Base-by-base conservation (phyloP, 2,888 invertebrate genomes). In the Pocota personata region DNA sequence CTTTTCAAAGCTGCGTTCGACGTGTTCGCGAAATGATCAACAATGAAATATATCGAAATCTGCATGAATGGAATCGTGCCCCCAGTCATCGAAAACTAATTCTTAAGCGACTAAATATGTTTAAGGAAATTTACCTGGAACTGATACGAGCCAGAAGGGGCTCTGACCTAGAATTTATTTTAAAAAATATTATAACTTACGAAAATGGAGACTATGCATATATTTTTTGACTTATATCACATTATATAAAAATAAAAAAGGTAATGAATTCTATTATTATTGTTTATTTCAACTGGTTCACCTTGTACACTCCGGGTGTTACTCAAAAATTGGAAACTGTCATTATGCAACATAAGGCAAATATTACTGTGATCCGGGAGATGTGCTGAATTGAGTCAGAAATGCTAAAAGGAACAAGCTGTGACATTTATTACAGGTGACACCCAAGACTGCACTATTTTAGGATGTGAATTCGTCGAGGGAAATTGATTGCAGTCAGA, bases 1-100 rank as follows among this genome's bases (percentile, higher is more conserved):
- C 82, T 8, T 86, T 86, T 57, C 82, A 86, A 82, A 82, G 24
- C 7, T 82, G 82, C 43, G 32, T 76, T 37, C 37, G 40, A 32
- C 46, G 55, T 3, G 66, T 72, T 37, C 82, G 82, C 19, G 40
- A 35, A 12, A 48, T 62, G 71, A 66, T 86, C n/a, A 58, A 16
- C 19, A 67, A 46, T 14, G 71, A 86, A 72, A 86, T 86, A 35
- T 50, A 58, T 76, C 40, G 50, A 14, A 52, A 55, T 10, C 66
- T 86, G 2, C 24, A 52, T 21, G 32, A 46, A 27, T 82, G 82
- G 76, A 35, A 58, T 7, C 30, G 24, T 8, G 12, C 16, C 7
- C 35, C 37, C 19, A 32, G 30, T 40, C 50, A 60, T 2, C 50
- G 46, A 2, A 8, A 27, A 3, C 5, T 27, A 2, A 50, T 72